Conservation (phyloP, 1,140 invertebrate species). For the Whitmania pigra region DNA sequence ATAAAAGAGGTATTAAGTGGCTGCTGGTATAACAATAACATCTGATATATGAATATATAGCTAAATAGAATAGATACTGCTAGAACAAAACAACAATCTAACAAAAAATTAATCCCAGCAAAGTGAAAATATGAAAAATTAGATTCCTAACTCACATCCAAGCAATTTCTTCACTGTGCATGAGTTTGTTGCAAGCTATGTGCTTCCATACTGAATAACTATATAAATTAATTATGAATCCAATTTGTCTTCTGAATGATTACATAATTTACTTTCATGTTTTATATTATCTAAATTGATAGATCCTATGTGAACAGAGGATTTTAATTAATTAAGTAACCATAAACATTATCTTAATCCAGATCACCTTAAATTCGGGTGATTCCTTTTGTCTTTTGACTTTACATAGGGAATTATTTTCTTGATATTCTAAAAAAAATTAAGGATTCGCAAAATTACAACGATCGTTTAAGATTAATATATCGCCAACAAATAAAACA, state of each 20-base stretch:
- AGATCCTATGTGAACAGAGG: background rate
- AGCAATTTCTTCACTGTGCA: constrained; percentile 39
- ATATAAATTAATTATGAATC: constrained; percentile 15
- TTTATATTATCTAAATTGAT: background rate
- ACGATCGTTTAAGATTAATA: background rate
- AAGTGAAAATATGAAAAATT: background rate
- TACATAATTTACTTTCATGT: constrained; percentile 22
- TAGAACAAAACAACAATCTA: background rate
- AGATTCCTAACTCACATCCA: constrained; percentile 37
- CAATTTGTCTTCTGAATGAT: constrained; percentile 32
- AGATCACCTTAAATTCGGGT: constrained; percentile 37
- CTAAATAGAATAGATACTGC: too few relatives aligned
- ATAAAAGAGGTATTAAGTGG: too few relatives aligned
- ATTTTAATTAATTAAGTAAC: background rate
- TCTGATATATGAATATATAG: background rate
- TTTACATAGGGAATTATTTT: constrained; percentile 42
- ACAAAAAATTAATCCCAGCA: background rate
- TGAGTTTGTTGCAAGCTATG: constrained; percentile 43
- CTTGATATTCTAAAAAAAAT: constrained; percentile 37
- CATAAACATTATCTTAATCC: background rate
- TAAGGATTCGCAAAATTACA: background rate
- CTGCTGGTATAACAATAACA: too few relatives aligned
- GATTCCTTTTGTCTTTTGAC: constrained; percentile 37
- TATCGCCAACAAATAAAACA: background rate
- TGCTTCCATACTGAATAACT: constrained; percentile 43